phyloP scores from a whole-genome alignment of 2,797 vertebrate genomes.

The Bradypodion ventrale region DNA sequence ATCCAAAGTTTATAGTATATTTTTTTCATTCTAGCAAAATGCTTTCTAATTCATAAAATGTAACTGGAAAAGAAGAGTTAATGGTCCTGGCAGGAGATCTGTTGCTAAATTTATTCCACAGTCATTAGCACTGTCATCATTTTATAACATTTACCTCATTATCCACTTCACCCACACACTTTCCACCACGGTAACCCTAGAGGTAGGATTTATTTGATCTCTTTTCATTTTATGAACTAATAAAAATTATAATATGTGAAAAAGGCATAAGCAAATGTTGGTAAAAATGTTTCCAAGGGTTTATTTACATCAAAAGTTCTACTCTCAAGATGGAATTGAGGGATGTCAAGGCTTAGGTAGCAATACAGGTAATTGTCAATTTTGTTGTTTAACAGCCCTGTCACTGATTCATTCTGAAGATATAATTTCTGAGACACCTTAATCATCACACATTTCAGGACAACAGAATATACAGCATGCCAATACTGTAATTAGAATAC shows the following conservation, averaged over 20 bases:
- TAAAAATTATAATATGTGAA: slow-evolving; percentile 32
- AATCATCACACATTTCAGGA: slow-evolving; percentile 18
- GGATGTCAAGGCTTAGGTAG: slow-evolving; percentile 14
- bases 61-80: not conserved
- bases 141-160: not conserved
- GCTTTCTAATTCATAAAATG: slow-evolving; percentile 12
- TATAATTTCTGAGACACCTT: slow-evolving; percentile 32
- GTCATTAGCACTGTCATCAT: not conserved
- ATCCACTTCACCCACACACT: slow-evolving; percentile 28
- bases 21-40: not conserved
- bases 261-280: slow-evolving; percentile 40
- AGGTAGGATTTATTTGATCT: slow-evolving; percentile 43
- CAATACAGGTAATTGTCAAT: slow-evolving; percentile 27
- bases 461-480: slow-evolving; percentile 9
- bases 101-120: not conserved
- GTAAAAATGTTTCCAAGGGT: slow-evolving; percentile 55
- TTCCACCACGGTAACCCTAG: not conserved
- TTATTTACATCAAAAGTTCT: slow-evolving; percentile 37
- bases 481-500: slow-evolving; percentile 34
- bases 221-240: slow-evolving; percentile 41
- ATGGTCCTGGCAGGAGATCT: not conserved
- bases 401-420: slow-evolving; percentile 10
- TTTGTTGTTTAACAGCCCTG: not conserved
- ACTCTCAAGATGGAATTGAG: slow-evolving; percentile 37
- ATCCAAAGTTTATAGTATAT: not conserved